Percentiles rank a stretch among this genome's conserved stretches.
phyloP scores from a whole-genome alignment of 2,888 invertebrate species.

The Zaprionus bogoriensis region DNA sequence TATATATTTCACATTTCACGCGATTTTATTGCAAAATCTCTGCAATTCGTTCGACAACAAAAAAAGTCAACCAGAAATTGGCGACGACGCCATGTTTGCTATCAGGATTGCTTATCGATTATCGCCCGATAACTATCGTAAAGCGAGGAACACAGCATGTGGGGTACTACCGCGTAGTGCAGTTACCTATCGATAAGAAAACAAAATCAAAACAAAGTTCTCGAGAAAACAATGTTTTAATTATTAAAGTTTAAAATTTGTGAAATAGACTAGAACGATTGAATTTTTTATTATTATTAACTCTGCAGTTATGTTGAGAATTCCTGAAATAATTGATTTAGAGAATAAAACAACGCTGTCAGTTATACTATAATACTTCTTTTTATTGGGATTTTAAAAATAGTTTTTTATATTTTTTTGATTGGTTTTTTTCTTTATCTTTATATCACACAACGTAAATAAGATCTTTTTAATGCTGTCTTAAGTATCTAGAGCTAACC shows the following conservation, averaged over 20 bases:
- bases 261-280: background rate
- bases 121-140: slow-evolving; percentile 33
- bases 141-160: background rate
- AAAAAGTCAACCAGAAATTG: slow-evolving; percentile 46
- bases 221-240: background rate
- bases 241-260: background rate
- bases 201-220: background rate
- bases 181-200: slow-evolving; percentile 2
- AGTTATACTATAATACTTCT: slow-evolving; percentile 73
- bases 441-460: slow-evolving; percentile 81
- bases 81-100: slow-evolving; percentile 68
- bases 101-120: slow-evolving; percentile 34
- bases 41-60: slow-evolving; percentile 37
- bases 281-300: background rate
- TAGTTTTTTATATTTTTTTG: slow-evolving; percentile 69
- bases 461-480: slow-evolving; percentile 72
- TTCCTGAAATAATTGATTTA: too few relatives aligned
- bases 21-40: slow-evolving; percentile 30
- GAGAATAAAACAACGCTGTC: slow-evolving; percentile 9
- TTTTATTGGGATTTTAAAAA: slow-evolving; percentile 78
- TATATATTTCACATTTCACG: slow-evolving; percentile 56
- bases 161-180: background rate
- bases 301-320: background rate
- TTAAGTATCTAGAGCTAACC: slow-evolving; percentile 65
- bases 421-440: slow-evolving; percentile 58